These are phyloP conservation scores for Sebastes matsubarae DNA, from an alignment of 2,797 vertebrate species.

Conservation along the genomic window DNA sequence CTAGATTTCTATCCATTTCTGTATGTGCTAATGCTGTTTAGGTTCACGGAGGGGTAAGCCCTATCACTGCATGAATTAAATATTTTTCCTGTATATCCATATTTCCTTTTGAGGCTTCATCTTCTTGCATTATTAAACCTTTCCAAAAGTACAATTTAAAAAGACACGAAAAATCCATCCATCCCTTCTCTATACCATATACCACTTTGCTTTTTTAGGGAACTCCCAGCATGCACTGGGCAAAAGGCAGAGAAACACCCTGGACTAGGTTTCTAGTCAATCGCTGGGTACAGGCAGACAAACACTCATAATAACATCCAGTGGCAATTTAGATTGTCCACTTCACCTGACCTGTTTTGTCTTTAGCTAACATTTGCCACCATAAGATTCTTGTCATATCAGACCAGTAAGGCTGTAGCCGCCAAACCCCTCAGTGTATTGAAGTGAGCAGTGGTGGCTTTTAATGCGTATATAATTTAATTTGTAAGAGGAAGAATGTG, in stretches of 20 bases:
- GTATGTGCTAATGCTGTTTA: neutral
- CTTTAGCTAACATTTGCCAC: neutral
- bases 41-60: constrained; percentile 4
- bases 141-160: constrained; percentile 21
- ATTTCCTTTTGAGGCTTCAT: constrained; percentile 8
- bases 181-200: neutral
- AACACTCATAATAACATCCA: neutral
- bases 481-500: neutral
- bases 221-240: neutral
- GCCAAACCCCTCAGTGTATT: neutral
- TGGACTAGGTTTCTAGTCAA: neutral
- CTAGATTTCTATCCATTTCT: constrained; percentile 4
- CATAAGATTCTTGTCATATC: neutral
- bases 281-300: neutral
- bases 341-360: neutral
- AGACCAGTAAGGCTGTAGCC: neutral
- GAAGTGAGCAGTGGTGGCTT: neutral
- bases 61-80: neutral
- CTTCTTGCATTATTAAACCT: constrained; percentile 20
- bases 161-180: constrained; percentile 17
- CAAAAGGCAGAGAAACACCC: neutral
- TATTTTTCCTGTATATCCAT: neutral
- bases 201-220: neutral
- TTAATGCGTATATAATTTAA: neutral
- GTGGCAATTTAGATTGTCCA: neutral